Evolutionary conservation across 2,113 vertebrate genomes (phyloP), one percentile per base, ranked within the genome.

Genomic region (Trogon melanurus): DNA sequence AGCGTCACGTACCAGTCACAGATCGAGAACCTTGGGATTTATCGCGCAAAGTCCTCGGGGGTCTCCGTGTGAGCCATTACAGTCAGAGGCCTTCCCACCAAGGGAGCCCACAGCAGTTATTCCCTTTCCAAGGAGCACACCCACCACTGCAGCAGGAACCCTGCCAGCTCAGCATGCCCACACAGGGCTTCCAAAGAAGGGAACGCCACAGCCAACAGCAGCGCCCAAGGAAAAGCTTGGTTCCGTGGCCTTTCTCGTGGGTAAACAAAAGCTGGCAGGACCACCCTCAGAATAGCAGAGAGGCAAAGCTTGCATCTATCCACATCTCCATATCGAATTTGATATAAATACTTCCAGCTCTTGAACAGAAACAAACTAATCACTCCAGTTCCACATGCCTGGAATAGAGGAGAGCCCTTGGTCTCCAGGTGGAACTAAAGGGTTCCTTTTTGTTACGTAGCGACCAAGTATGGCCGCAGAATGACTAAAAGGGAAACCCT

Each of bases 131-230:
- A 54, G 22, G 48, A 69, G 7, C 17, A 50, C 12, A 2, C 18
- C 20, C 10, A 2, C 18, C 20, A 57, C 44, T 57, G 51, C 62
- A 57, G 21, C 65, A 67, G 60, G 32, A 70, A 32, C 36, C 14
- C 25, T 10, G 41, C 57, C 45, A 3, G 1, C 23, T 12, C 36
- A 17, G 20, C 50, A 53, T 5, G 17, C 32, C 2, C 0, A 74
- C 61, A 76, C 38, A 6, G 41, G 53, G 47, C n/a, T 65, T 13
- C n/a, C 51, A 48, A 81, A 93, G 34, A 15, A 56, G 22, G 0
- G 6, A 80, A 41, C 9, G n/a, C 66, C 38, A 30, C n/a, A 44
- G 41, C 6, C 5, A 48, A 69, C 0, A 38, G 26, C 0, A 29
- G 22, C 41, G 34, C 61, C 56, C 2, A 3, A 60, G 60, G 13